A percentile compares a stretch with the other conserved stretches of the same genome.
phyloP scores from a whole-genome alignment of 2,888 invertebrate species.

The Drosophila gaucha region DNA sequence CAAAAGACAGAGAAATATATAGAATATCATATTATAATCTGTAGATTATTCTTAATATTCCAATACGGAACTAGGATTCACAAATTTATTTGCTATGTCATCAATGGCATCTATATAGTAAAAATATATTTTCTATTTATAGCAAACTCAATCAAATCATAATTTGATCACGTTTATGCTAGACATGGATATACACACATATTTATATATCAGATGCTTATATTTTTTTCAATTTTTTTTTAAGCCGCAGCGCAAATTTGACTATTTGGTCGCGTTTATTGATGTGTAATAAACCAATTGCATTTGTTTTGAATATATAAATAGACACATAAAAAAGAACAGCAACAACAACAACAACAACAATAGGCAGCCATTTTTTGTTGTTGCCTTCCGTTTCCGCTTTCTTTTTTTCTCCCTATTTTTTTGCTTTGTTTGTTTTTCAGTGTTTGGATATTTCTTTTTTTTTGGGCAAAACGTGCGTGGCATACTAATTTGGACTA shows the following conservation, averaged over 20 bases:
- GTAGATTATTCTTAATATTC: too few relatives aligned
- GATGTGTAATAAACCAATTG: conserved; percentile 83
- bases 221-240: conserved; percentile 2
- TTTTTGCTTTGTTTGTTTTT: conserved; percentile 33
- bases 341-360: conserved; percentile 29
- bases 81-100: too few relatives aligned
- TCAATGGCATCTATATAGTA: too few relatives aligned
- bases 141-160: conserved; percentile 45
- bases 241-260: conserved; percentile 64
- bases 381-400: conserved; percentile 51
- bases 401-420: conserved; percentile 29
- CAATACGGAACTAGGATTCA: too few relatives aligned
- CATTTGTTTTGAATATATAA: conserved; percentile 83
- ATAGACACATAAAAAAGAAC: conserved; percentile 69
- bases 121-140: too few relatives aligned
- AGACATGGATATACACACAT: conserved; percentile 32
- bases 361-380: conserved; percentile 53
- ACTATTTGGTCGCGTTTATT: conserved; percentile 64
- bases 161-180: conserved; percentile 64
- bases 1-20: too few relatives aligned
- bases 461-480: conserved; percentile 60
- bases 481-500: conserved; percentile 76
- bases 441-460: conserved; percentile 34
- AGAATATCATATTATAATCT: too few relatives aligned
- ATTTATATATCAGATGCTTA: conserved; percentile 32